Percentiles rank a stretch among this genome's conserved stretches.
Evolutionary conservation across 2,113 vertebrate genomes (phyloP).

Genomic region (Menidia beryllina): DNA sequence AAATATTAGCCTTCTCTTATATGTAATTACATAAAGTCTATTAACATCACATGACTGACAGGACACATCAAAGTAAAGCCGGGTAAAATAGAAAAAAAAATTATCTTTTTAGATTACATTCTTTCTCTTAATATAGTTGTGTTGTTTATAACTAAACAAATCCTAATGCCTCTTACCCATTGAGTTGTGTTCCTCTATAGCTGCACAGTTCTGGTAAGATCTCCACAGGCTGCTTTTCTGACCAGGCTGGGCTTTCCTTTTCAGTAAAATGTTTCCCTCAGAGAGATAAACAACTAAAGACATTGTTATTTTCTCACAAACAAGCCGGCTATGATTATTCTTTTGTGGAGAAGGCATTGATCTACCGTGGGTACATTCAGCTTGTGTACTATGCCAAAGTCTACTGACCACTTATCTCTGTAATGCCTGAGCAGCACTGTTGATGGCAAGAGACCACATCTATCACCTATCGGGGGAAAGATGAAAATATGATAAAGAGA

Average conservation of each 20-base stretch:
- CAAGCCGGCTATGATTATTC: conserved; percentile 15
- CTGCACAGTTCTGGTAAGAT: background rate
- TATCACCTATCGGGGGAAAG: conserved; percentile 12
- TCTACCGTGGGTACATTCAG: background rate
- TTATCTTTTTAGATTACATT: too few relatives aligned
- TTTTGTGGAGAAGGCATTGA: background rate
- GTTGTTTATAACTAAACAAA: too few relatives aligned
- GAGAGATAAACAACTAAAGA: background rate
- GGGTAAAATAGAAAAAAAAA: too few relatives aligned
- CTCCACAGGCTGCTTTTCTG: background rate
- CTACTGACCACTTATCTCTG: conserved; percentile 23
- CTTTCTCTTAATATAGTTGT: too few relatives aligned
- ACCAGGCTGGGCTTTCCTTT: background rate
- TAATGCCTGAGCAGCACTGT: conserved; percentile 17
- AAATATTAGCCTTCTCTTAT: too few relatives aligned
- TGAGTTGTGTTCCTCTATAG: background rate
- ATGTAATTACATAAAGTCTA: too few relatives aligned
- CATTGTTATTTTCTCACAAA: background rate
- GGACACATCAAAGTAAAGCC: too few relatives aligned
- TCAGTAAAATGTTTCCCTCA: background rate
- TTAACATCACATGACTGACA: too few relatives aligned
- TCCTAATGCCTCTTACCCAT: background rate
- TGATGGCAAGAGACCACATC: conserved; percentile 8
- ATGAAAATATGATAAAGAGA: conserved; percentile 10
- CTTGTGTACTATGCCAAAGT: background rate